A percentile compares a stretch with the other conserved stretches of the same genome.
These are phyloP conservation scores for Tetrao urogallus DNA, from an alignment of 2,113 vertebrate species.

Conservation along the genomic window DNA sequence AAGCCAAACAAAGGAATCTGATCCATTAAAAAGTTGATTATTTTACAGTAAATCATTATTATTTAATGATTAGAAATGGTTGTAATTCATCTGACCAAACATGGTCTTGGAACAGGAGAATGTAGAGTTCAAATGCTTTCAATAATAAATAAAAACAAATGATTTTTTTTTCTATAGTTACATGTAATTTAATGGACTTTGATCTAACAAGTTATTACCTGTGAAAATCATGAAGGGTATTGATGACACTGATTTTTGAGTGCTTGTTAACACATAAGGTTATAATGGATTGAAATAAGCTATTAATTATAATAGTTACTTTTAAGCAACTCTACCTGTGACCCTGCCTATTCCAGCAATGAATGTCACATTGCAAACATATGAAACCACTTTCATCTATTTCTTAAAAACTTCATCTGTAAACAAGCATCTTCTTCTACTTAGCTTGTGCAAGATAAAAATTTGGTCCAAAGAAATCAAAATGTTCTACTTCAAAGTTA, in stretches of 20 bases:
- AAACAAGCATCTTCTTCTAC: constrained; percentile 7
- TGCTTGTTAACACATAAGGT: neutral
- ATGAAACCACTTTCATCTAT: neutral
- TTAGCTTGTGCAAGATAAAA: constrained; percentile 6
- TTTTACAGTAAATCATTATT: neutral
- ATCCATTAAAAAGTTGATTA: neutral
- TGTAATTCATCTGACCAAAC: neutral
- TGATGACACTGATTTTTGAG: neutral
- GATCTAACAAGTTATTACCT: neutral
- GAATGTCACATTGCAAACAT: neutral
- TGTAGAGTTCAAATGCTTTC: neutral
- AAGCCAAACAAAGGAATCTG: neutral
- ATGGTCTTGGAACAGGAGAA: neutral
- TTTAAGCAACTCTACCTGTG: neutral
- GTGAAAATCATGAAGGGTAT: neutral
- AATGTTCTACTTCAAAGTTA: constrained; percentile 33
- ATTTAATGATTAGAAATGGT: neutral
- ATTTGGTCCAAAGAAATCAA: neutral
- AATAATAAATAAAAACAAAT: neutral
- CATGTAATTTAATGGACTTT: neutral
- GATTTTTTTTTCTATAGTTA: neutral
- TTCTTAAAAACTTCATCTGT: neutral
- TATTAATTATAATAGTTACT: neutral
- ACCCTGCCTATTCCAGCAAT: neutral
- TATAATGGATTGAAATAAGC: neutral